phyloP scores from a whole-genome alignment of 2,888 invertebrate genomes.

The Didymodactylos carnosus region DNA sequence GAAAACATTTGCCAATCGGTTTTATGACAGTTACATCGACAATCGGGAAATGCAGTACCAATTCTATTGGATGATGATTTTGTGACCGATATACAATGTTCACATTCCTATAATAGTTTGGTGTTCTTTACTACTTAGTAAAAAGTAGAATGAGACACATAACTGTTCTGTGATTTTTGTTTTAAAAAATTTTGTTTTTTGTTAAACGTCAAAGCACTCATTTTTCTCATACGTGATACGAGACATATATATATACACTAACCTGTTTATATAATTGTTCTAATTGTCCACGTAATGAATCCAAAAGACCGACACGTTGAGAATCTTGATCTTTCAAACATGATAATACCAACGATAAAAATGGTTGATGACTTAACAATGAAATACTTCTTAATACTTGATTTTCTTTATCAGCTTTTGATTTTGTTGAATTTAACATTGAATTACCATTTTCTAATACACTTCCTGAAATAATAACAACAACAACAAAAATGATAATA shows the following conservation, averaged over 20 bases:
- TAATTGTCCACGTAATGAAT: conserved; percentile 71
- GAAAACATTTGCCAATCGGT: not conserved
- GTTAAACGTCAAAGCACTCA: no score
- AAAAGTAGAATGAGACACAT: no score
- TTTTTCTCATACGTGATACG: no score
- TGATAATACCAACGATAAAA: conserved; percentile 72
- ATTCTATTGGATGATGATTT: no score
- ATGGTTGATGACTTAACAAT: conserved; percentile 51
- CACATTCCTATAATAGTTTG: not conserved
- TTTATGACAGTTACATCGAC: not conserved
- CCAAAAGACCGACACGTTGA: conserved; percentile 69
- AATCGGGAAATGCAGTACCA: not conserved
- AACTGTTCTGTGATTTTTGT: not conserved
- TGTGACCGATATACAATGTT: not conserved
- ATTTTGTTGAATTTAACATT: conserved; percentile 17
- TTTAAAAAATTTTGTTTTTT: no score
- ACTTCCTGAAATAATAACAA: conserved; percentile 55
- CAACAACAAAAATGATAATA: not conserved
- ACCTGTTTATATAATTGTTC: conserved; percentile 43
- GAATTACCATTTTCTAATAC: conserved; percentile 55
- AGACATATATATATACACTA: no score
- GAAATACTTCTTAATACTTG: conserved; percentile 29
- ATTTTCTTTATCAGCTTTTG: conserved; percentile 16
- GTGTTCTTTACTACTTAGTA: no score
- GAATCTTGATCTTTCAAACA: conserved; percentile 88